phyloP scores from a whole-genome alignment of 2,888 invertebrate genomes.

The Oegoconia quadripuncta region DNA sequence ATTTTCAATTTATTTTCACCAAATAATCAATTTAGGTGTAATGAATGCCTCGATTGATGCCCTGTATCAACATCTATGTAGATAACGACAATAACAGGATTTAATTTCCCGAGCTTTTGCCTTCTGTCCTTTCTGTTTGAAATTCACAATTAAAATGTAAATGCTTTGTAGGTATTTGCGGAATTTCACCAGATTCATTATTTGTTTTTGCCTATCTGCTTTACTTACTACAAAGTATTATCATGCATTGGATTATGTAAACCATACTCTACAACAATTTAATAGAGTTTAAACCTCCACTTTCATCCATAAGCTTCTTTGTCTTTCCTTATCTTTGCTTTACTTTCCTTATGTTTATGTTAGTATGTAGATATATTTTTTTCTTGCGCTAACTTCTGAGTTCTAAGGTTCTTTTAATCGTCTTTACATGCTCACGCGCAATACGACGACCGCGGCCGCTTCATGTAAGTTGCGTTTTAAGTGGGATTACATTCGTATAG shows the following conservation, averaged over 20 bases:
- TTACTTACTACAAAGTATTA: no score
- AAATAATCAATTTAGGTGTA: no score
- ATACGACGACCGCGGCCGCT: constrained; percentile 65
- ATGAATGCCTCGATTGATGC: no score
- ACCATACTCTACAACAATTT: background rate
- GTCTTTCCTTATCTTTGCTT: constrained; percentile 37
- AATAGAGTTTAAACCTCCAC: constrained; percentile 6
- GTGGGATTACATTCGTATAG: constrained; percentile 32
- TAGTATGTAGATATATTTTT: constrained; percentile 46
- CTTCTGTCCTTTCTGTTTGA: no score
- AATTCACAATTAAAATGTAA: no score
- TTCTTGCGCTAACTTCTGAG: constrained; percentile 56
- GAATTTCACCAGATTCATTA: no score
- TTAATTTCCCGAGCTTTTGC: no score
- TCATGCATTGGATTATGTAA: background rate
- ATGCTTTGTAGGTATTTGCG: no score
- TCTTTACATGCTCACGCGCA: constrained; percentile 71
- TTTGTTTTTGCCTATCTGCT: no score
- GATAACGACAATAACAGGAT: no score
- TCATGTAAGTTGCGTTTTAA: constrained; percentile 71
- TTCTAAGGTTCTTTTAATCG: constrained; percentile 66
- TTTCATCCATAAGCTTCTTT: constrained; percentile 49
- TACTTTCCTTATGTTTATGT: constrained; percentile 40
- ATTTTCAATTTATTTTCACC: no score
- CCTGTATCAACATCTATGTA: no score